Percentiles rank a stretch among this genome's conserved stretches.
These are phyloP conservation scores for Athalia circularis DNA, from an alignment of 2,888 invertebrate species.

Conservation along the genomic window DNA sequence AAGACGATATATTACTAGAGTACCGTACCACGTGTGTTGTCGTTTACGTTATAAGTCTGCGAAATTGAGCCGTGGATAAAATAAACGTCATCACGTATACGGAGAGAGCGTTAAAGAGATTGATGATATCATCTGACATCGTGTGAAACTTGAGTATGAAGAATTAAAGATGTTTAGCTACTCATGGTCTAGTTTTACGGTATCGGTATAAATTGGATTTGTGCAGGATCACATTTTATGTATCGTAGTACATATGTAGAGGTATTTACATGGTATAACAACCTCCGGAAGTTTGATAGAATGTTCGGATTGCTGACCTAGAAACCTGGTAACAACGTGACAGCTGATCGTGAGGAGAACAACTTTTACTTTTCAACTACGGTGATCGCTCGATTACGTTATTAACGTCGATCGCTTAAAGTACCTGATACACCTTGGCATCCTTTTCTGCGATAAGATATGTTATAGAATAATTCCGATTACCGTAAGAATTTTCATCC, in stretches of 20 bases:
- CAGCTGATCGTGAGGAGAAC: constrained; percentile 19
- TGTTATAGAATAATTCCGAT: too few relatives aligned
- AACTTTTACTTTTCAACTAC: constrained; percentile 41
- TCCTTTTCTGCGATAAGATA: too few relatives aligned
- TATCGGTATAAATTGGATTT: neutral
- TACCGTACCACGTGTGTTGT: too few relatives aligned
- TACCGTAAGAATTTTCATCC: too few relatives aligned
- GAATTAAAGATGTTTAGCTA: neutral
- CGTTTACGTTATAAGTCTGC: too few relatives aligned
- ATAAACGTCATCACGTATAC: too few relatives aligned
- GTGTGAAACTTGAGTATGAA: too few relatives aligned
- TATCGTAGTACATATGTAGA: neutral
- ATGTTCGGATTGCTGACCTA: constrained; percentile 29
- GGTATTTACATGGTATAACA: neutral
- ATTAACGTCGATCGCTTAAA: neutral
- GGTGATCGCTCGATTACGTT: constrained; percentile 28
- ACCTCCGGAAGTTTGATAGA: constrained; percentile 30
- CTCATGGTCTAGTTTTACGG: neutral
- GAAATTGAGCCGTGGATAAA: too few relatives aligned
- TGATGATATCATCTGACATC: too few relatives aligned
- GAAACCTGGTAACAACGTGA: constrained; percentile 13
- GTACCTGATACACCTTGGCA: neutral
- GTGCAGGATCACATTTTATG: neutral
- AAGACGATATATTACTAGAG: too few relatives aligned
- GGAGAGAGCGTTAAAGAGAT: too few relatives aligned